Conservation (phyloP, 2,888 invertebrate genomes). For the Nymphalis c-album region DNA sequence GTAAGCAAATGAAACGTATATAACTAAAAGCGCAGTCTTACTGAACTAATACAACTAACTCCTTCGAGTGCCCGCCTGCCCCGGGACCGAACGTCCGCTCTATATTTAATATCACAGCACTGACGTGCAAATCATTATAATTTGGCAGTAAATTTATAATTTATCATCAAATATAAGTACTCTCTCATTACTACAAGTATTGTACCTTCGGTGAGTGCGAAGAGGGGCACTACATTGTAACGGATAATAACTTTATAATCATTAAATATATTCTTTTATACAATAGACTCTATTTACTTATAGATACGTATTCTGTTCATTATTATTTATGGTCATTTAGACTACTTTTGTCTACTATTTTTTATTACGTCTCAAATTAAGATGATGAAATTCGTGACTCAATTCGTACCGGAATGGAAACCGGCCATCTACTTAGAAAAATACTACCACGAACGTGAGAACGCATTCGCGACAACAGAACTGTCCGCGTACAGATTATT, state of each 20-base stretch:
- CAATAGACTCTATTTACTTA: constrained; percentile 9
- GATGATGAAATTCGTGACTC: not conserved
- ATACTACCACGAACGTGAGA: not conserved
- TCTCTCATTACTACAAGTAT: constrained; percentile 9
- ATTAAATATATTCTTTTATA: constrained; percentile 1
- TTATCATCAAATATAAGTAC: constrained; percentile 14
- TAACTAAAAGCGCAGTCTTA: constrained; percentile 5
- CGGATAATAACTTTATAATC: not conserved
- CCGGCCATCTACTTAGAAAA: constrained; percentile 7
- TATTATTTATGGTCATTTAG: not conserved
- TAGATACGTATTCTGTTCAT: constrained; percentile 5
- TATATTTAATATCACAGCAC: constrained; percentile 24
- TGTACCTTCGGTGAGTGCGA: constrained; percentile 6
- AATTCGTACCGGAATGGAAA: constrained; percentile 10
- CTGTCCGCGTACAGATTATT: not conserved
- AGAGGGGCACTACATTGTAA: constrained; percentile 5
- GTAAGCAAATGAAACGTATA: not conserved
- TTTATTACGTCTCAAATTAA: constrained; percentile 4
- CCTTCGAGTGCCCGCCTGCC: not conserved
- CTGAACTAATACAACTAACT: constrained; percentile 1
- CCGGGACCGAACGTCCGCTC: constrained; percentile 2
- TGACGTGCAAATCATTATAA: constrained; percentile 22
- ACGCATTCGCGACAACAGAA: not conserved
- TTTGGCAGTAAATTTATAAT: constrained; percentile 21
- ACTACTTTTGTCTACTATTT: not conserved